Base-by-base conservation (phyloP, 2,113 vertebrate genomes). In the Labrus mixtus region DNA sequence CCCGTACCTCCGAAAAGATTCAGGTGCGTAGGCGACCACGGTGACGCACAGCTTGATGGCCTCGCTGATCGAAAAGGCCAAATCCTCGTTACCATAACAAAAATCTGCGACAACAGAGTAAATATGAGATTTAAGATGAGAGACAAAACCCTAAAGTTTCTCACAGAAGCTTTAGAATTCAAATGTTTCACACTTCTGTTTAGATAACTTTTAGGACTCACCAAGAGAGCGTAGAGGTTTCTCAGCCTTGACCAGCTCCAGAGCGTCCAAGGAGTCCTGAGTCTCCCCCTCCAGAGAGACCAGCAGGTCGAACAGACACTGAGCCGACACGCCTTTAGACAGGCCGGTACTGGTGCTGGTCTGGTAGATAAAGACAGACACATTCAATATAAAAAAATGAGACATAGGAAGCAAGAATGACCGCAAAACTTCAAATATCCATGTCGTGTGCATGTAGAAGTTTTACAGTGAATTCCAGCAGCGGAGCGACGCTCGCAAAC, bases 41-140 rank as follows among this genome's bases (percentile, higher is more conserved):
- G 98, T 99, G 25, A 99, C 98, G 78, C 98, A 98, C 46, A 99
- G 94, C 81, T 99, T 99, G 87, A 99, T 99, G 92, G 97, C 95
- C 76, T 99, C 98, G 15, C 96, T 98, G 90, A 99, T 97, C 2
- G 97, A 98, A 91, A 99, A 99, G 10, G 95, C 94, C 88, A 99
- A 78, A 78, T 99, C 98, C 79, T 99, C 98, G 0, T 97, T 99
- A 19, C 98, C 98, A 37, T 99, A 99, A 93, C 98, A 99, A 86
- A 99, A 99, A 89, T 99, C 98, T 99, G 90, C 3, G 39, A 50
- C 4, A 68, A 16, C 58, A 12, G 1, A n/a, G 22, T 7, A 29
- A n/a, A n/a, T n/a, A n/a, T n/a, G n/a, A n/a, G n/a, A n/a, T n/a
- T n/a, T n/a, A n/a, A n/a, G n/a, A n/a, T n/a, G n/a, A n/a, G n/a